phyloP scores from a whole-genome alignment of 2,113 vertebrate genomes.

The Eclectus roratus region DNA sequence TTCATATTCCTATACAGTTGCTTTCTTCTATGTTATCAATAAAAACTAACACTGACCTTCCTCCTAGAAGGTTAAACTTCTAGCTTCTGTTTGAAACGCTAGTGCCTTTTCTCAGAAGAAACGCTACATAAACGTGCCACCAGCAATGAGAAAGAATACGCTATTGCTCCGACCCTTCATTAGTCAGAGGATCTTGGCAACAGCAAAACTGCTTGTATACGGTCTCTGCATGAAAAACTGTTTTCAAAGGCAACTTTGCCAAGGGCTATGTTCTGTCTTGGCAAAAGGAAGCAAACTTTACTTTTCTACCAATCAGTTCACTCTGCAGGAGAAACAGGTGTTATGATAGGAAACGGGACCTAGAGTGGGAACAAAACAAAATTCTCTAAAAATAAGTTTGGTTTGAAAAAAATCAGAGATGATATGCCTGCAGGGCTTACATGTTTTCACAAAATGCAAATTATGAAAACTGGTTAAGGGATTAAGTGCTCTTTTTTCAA shows the following conservation, averaged over 20 bases:
- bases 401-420: conserved; percentile 40
- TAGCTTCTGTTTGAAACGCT: conserved; percentile 71
- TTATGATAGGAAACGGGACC: conserved; percentile 67
- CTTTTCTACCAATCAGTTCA: conserved; percentile 73
- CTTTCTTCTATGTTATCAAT: conserved; percentile 73
- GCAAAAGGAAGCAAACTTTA: conserved; percentile 79
- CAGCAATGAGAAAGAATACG: conserved; percentile 73
- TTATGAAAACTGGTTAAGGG: conserved; percentile 72
- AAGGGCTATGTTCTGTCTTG: conserved; percentile 78
- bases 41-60: conserved; percentile 77
- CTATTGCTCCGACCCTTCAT: conserved; percentile 70
- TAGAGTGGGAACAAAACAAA: conserved; percentile 68
- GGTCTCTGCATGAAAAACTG: conserved; percentile 76
- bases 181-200: conserved; percentile 78
- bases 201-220: conserved; percentile 62
- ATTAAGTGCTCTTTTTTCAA: conserved; percentile 79
- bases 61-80: conserved; percentile 78
- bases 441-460: conserved; percentile 79
- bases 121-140: conserved; percentile 64
- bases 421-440: conserved; percentile 68
- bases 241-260: conserved; percentile 85
- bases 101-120: conserved; percentile 74
- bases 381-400: conserved; percentile 65
- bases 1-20: conserved; percentile 61
- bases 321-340: conserved; percentile 80